Percentiles rank a stretch among this genome's conserved stretches.
These are phyloP conservation scores for Myxocyprinus asiaticus DNA, from an alignment of 2,113 vertebrate species.

Conservation along the genomic window DNA sequence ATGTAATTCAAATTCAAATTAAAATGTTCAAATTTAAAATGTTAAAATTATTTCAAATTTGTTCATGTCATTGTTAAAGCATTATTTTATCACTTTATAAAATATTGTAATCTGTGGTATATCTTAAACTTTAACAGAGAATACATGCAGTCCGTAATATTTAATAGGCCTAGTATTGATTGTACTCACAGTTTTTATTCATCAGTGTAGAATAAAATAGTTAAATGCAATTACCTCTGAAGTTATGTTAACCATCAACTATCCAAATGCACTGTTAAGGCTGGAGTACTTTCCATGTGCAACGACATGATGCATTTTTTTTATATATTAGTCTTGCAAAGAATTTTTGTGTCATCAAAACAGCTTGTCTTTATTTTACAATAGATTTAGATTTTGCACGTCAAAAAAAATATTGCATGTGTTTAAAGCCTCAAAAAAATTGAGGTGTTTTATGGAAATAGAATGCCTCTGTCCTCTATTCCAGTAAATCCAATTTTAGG, in stretches of 20 bases:
- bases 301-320: not conserved
- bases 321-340: too few relatives aligned
- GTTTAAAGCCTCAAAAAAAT: not conserved
- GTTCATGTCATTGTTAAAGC: not conserved
- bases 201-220: not conserved
- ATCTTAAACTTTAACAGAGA: not conserved
- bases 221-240: constrained; percentile 8
- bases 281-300: constrained; percentile 5
- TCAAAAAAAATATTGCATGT: constrained; percentile 29
- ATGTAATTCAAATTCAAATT: too few relatives aligned
- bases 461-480: not conserved
- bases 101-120: constrained; percentile 17
- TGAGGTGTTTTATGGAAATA: not conserved
- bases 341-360: constrained; percentile 4
- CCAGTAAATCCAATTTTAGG: not conserved
- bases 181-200: constrained; percentile 12
- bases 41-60: not conserved
- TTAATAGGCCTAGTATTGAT: not conserved
- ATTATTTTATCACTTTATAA: not conserved
- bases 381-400: constrained; percentile 25
- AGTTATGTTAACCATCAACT: constrained; percentile 7
- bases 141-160: constrained; percentile 27
- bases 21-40: not conserved
- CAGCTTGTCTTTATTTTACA: constrained; percentile 12
- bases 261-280: not conserved